Base-by-base conservation (phyloP, 2,113 vertebrate genomes). In the Gymnorhina tibicen region DNA sequence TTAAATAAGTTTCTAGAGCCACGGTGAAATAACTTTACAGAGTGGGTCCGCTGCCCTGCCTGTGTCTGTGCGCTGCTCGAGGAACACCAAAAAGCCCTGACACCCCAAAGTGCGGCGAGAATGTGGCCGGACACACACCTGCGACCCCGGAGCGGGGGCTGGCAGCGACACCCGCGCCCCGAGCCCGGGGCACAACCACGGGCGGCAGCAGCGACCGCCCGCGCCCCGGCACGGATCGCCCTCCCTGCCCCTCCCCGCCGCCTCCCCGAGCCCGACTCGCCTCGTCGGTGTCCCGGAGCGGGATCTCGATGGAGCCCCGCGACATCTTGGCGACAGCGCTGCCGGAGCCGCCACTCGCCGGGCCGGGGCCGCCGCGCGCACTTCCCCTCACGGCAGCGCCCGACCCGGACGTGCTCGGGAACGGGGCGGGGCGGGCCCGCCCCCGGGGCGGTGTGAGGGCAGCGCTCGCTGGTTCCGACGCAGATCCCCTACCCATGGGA, bases 291-390 rank as follows among this genome's bases (percentile, higher is more conserved):
- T 96, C 96, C 94, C 96, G 91, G 13, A 96, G 94, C 16, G 96
- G 96, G 78, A 96, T 96, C 93, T 96, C 96, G 12, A 96, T 95
- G 42, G 96, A 95, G 9, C 96, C 96, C 66, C 96, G 96, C 82
- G 94, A 96, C 96, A 96, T 96, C 52, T 24, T 63, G 74, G 74
- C 88, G 41, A 52, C 80, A 16, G 7, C 23, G 8, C 58, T 13
- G 35, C 11, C 70, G 41, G 6, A 33, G n/a, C 41, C 78, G 11
- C 75, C 24, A 6, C 35, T 32, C 3, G 18, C 80, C 16, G 26
- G 11, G 24, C 55, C 58, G 14, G 69, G 24, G 5, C 32, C 7
- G 5, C 55, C 47, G 14, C 62, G 18, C 81, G 24, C 85, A 87
- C 96, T 95, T 96, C 96, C 96, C 81, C 81, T 85, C 92, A 30